Percentiles rank a stretch among this genome's conserved stretches.
Conservation (phyloP, 2,888 invertebrate species). For the Caenorhabditis plicata region DNA sequence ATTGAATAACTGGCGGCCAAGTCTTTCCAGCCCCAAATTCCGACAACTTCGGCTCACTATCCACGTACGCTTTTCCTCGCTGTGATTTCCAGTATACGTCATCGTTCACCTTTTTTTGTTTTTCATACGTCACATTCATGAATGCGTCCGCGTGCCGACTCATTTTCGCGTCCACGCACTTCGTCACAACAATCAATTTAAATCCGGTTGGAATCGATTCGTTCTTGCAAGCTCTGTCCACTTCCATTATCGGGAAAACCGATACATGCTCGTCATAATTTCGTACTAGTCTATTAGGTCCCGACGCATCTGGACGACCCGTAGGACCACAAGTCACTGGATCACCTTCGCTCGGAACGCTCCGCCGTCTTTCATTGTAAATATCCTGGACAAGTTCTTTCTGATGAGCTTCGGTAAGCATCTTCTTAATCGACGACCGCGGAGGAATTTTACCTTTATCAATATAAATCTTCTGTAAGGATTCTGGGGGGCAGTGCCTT, state of each 20-base stretch:
- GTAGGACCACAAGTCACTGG: constrained; percentile 39
- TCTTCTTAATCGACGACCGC: constrained; percentile 46
- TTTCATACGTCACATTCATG: constrained; percentile 35
- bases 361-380: constrained; percentile 43
- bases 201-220: constrained; percentile 46
- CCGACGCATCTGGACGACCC: constrained; percentile 40
- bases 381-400: constrained; percentile 49
- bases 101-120: constrained; percentile 22
- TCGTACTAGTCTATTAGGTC: constrained; percentile 36
- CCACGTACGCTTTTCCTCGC: neutral
- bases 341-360: constrained; percentile 23
- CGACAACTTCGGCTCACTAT: neutral
- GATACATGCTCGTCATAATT: constrained; percentile 47
- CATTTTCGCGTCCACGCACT: constrained; percentile 36
- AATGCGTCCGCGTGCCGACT: constrained; percentile 33
- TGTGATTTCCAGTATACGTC: neutral
- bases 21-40: constrained; percentile 8
- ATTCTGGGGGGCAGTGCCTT: constrained; percentile 38
- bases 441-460: constrained; percentile 17
- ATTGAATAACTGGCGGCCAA: constrained; percentile 5
- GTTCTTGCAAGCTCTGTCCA: constrained; percentile 59
- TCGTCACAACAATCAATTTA: constrained; percentile 52
- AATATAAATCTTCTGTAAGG: neutral
- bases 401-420: constrained; percentile 49
- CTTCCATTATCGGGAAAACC: constrained; percentile 54